Base-by-base conservation (phyloP, 2,888 invertebrate species). In the Neoitamus cyanurus region DNA sequence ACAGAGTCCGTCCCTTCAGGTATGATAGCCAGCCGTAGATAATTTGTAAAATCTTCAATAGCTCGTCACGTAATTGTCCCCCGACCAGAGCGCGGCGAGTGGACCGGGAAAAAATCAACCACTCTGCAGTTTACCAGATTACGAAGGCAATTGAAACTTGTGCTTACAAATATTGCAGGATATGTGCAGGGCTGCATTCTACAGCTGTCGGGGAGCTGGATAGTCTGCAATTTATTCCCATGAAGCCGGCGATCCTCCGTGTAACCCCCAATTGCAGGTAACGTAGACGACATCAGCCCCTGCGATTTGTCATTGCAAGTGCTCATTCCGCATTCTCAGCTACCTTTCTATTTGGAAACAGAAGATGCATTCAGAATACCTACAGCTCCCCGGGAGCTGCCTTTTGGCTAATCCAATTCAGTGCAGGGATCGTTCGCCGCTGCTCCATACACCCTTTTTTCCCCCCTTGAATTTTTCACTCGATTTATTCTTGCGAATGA, bases 301-400 rank as follows among this genome's bases (percentile, higher is more conserved):
- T 78, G 28, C 78, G 78, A 78, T 78, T 78, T 78, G 48, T 78
- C 78, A 78, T 48, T 78, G 78, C 25, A 78, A 78, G 78, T 46
- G 20, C 48, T 78, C 48, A 58, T 31, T 42, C 77, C 46, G 77
- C 77, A 77, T 77, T 46, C 77, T 73, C 73, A 73, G 73, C 73
- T 73, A 20, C 20, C 25, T 37, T 75, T 75, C 75, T 42, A 25
- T 75, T 37, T 78, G 78, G 58, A 46, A 78, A 78, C 78, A 58
- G 15, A 78, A 78, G 78, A 78, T 78, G 78, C 78, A 78, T 78
- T 31, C 78, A 25, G 30, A 78, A 58, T 58, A 78, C 31, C 58
- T 48, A 3, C 2, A 13, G 9, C n/a, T 28, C n/a, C 46, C 11
- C 46, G 73, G 1, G 28, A 25, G 46, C 42, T 78, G 78, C 58